Evolutionary conservation across 2,113 vertebrate species (phyloP), one percentile per base, ranked within the genome.

Genomic region (Seriola dumerili): DNA sequence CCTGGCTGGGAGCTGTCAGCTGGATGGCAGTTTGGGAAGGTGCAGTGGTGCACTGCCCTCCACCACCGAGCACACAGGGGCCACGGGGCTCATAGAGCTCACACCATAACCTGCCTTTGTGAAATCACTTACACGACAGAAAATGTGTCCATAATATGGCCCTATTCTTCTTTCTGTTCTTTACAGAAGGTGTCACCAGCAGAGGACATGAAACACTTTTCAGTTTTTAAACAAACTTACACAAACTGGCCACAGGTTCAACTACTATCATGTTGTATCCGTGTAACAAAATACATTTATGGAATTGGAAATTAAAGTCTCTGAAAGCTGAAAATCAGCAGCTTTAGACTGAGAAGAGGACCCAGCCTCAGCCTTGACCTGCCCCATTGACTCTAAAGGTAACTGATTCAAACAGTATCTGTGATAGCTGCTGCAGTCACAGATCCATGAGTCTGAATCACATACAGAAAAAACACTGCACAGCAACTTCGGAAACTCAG

Each of bases 1-100:
- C 88, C 62, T 36, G 83, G 91, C 91, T 84, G 85, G 68, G 85
- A 91, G 87, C 90, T 87, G 88, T 91, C 92, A 90, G 87, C 78
- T 32, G 70, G 81, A 86, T 90, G 92, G 85, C 90, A 85, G 72
- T 89, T 76, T 80, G 79, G 85, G 85, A 85, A 78, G 88, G 78
- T 76, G 84, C 36, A 23, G 59, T 46, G 68, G 83, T 72, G 50
- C 68, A 12, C 58, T 34, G 54, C 57, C 62, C 74, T 65, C 57
- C 83, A 64, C 58, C 75, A 38, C 62, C 57, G 65, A 25, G 76
- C 75, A 61, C 78, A 68, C 72, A 0, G 46, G 74, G 76, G 71
- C 76, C 77, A 77, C 19, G 58, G 3, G 83, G 70, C 80, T 79
- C 84, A 63, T 34, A 42, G 36, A 83, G 70, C 80, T 73, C 79